Percentiles rank a stretch among this genome's conserved stretches.
phyloP scores from a whole-genome alignment of 2,113 vertebrate species.

The Fregetta grallaria region DNA sequence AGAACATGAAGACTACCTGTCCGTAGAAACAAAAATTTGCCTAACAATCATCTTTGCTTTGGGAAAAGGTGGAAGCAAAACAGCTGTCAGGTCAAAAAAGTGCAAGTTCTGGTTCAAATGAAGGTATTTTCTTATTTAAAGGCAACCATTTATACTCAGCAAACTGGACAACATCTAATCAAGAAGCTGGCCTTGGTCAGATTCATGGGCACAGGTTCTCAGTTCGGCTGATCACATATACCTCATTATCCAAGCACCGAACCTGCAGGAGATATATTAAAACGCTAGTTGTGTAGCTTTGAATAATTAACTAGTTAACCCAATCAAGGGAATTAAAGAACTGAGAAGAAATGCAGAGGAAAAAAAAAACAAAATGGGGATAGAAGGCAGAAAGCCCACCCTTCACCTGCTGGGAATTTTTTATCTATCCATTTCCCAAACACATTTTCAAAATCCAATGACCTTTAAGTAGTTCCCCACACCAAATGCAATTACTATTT shows the following conservation, averaged over 20 bases:
- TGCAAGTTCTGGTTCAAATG: background rate
- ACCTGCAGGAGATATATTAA: background rate
- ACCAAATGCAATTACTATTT: slow-evolving; percentile 8
- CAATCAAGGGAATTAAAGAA: background rate
- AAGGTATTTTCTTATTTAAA: background rate
- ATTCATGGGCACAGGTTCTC: background rate
- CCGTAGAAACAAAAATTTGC: background rate
- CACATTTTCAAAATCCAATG: background rate
- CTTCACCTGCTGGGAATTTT: fast-evolving
- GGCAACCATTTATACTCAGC: background rate
- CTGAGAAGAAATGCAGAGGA: background rate
- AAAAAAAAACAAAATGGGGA: background rate
- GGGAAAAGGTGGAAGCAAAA: background rate
- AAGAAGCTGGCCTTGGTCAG: background rate
- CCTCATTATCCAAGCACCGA: background rate
- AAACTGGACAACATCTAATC: background rate
- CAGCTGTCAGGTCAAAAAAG: background rate
- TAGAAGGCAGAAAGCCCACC: background rate
- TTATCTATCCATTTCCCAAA: background rate
- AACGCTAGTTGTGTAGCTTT: background rate
- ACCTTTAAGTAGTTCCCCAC: slow-evolving; percentile 41
- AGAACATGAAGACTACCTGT: background rate
- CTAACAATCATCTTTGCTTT: background rate
- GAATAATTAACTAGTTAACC: background rate
- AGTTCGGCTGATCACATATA: background rate